Evolutionary conservation across 2,113 vertebrate species (phyloP).

Genomic region (Zosterops hypoxanthus): DNA sequence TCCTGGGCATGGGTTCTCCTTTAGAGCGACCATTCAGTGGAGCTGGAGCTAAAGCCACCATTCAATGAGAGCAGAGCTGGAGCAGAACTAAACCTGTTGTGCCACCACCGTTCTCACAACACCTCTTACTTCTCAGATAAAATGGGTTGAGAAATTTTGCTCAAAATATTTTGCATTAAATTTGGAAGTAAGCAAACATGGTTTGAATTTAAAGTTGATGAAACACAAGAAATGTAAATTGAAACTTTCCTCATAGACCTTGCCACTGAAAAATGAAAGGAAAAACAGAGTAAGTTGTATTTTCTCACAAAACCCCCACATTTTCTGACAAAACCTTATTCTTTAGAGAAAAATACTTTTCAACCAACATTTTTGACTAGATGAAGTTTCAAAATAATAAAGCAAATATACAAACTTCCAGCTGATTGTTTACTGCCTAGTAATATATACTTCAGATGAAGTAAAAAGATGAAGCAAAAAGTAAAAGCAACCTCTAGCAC

Average conservation of each 20-base stretch:
- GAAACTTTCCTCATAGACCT: not conserved
- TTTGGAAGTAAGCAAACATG: not conserved
- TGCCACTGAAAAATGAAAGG: not conserved
- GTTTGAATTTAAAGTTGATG: not conserved
- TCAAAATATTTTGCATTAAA: not conserved
- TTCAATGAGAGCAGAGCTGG: not conserved
- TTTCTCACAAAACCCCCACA: not conserved
- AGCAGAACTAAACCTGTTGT: not conserved
- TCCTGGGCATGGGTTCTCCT: not conserved
- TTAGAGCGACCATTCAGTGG: not conserved
- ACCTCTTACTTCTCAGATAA: not conserved
- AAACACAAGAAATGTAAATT: not conserved
- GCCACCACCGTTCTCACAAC: not conserved
- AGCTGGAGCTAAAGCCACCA: not conserved
- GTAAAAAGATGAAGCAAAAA: not conserved
- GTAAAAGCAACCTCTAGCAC: not conserved
- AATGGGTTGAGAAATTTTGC: not conserved
- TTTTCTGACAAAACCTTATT: not conserved
- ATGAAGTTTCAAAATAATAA: constrained; percentile 14
- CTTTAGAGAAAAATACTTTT: not conserved
- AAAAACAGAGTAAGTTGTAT: not conserved
- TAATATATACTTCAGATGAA: not conserved
- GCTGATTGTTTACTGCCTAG: not conserved
- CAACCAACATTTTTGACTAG: not conserved
- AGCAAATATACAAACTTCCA: not conserved